phyloP scores from a whole-genome alignment of 2,113 vertebrate genomes.

The Conger conger region DNA sequence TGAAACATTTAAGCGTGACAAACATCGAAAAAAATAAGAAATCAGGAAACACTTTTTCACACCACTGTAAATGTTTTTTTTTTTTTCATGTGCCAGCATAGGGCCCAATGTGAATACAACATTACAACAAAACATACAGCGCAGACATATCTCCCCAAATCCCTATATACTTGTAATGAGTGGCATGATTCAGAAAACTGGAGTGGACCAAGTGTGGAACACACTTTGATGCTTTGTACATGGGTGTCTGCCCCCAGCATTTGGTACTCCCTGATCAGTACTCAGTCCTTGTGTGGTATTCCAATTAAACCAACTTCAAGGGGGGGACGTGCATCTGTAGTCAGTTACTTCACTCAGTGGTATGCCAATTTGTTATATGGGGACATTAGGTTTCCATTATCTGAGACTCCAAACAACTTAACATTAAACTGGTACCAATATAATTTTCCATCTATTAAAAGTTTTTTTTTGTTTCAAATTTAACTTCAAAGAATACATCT shows the following conservation, averaged over 20 bases:
- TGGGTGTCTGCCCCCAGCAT: background rate
- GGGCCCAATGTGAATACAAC: background rate
- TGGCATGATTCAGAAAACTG: slow-evolving; percentile 12
- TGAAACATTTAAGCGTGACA: no score
- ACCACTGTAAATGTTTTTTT: no score
- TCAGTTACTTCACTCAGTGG: slow-evolving; percentile 12
- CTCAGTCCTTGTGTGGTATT: slow-evolving; percentile 13
- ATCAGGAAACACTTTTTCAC: no score
- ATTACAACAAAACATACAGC: background rate
- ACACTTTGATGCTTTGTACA: background rate
- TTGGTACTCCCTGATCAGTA: background rate
- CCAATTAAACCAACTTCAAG: slow-evolving; percentile 33
- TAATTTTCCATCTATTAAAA: slow-evolving; percentile 32
- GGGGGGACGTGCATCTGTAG: background rate
- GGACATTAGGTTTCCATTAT: slow-evolving; percentile 28
- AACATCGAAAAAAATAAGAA: no score
- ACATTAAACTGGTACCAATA: slow-evolving; percentile 18
- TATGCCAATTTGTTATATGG: background rate
- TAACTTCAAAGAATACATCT: slow-evolving; percentile 1
- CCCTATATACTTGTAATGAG: slow-evolving; percentile 1
- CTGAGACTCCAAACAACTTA: slow-evolving; percentile 6
- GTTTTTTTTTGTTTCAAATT: background rate
- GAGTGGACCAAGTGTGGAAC: background rate
- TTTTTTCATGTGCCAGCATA: no score
- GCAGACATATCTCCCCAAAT: background rate